These are phyloP conservation scores for Ondatra zibethicus DNA, from an alignment of 2,113 vertebrate species.

Conservation along the genomic window DNA sequence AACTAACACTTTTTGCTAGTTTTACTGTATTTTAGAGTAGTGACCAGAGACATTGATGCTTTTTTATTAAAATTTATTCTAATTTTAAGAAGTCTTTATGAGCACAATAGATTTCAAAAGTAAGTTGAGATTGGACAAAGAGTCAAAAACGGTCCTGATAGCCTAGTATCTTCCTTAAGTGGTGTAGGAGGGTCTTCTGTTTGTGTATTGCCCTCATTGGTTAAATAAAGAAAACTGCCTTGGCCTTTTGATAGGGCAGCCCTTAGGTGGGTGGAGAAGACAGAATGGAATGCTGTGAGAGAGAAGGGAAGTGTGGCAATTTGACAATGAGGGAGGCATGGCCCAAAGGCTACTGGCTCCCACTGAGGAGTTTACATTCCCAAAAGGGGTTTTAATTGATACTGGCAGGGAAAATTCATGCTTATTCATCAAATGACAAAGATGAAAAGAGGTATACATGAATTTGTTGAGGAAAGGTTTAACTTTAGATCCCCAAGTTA, in stretches of 20 bases:
- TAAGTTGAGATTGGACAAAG: not conserved
- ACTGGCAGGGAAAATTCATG: not conserved
- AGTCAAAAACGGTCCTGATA: not conserved
- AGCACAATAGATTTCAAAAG: slow-evolving; percentile 26
- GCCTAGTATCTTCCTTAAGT: not conserved
- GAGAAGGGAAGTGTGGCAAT: too few relatives aligned
- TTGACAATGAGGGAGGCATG: not conserved
- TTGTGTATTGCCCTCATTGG: too few relatives aligned
- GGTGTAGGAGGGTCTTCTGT: too few relatives aligned
- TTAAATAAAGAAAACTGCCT: too few relatives aligned
- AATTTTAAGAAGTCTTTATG: not conserved
- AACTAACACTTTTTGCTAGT: not conserved
- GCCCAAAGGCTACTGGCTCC: not conserved
- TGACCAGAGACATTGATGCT: not conserved
- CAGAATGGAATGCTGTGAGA: too few relatives aligned
- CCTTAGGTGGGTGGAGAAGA: too few relatives aligned
- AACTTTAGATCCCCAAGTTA: slow-evolving; percentile 6
- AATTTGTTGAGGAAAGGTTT: not conserved
- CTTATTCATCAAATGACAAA: not conserved
- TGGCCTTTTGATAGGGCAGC: too few relatives aligned
- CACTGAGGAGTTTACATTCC: not conserved
- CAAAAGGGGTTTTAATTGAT: not conserved
- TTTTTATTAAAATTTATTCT: not conserved
- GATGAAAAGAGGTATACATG: not conserved
- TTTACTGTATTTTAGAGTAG: not conserved